Evolutionary conservation across 2,113 vertebrate genomes (phyloP).

Genomic region (Martes martes): DNA sequence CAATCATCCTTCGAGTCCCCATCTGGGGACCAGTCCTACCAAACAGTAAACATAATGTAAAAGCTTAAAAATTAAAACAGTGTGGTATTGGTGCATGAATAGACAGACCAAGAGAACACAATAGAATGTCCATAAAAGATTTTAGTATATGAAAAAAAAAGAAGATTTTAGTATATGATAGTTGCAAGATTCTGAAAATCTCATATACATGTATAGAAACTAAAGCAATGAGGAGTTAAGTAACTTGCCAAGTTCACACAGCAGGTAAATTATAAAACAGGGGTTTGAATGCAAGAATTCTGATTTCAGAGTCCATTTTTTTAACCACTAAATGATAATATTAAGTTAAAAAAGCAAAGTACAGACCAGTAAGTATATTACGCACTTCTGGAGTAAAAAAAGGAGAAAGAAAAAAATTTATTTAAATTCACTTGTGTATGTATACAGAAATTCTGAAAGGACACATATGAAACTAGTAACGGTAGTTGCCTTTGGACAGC

Average conservation of each 20-base stretch:
- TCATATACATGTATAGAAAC: not conserved
- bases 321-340: not conserved
- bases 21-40: not conserved
- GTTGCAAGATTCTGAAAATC: conserved; percentile 12
- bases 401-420: not conserved
- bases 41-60: not conserved
- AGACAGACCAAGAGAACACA: not conserved
- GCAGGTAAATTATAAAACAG: not conserved
- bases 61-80: not conserved
- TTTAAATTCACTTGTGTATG: not conserved
- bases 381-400: not conserved
- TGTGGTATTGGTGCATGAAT: not conserved
- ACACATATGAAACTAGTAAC: not conserved
- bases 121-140: not conserved
- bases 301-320: not conserved
- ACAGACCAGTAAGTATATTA: not conserved
- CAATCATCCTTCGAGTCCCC: not conserved
- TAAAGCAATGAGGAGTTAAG: not conserved
- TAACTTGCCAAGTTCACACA: not conserved
- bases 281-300: not conserved
- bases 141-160: not conserved
- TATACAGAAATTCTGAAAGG: conserved; percentile 21
- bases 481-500: not conserved
- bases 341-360: not conserved
- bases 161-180: not conserved